Base-by-base conservation (phyloP, 2,797 vertebrate species). In the Etheostoma perlongum region DNA sequence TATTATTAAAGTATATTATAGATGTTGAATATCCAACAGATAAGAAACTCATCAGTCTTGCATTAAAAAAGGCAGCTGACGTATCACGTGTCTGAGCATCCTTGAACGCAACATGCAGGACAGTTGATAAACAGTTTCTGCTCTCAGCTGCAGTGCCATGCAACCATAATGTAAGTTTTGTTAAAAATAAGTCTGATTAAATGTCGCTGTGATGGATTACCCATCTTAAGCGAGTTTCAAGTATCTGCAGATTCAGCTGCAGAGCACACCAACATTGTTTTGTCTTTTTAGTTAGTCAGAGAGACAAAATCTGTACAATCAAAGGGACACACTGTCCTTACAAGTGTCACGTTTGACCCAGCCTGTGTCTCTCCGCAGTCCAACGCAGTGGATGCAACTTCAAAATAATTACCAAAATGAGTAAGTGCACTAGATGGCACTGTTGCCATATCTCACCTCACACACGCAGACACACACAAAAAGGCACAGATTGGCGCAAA, bases 371-470 rank as follows among this genome's bases (percentile, higher is more conserved):
- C 66, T 63, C 46, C 49, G 49, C 42, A 30, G 42, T 71, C 42
- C 25, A 18, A 60, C 53, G 66, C 68, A 69, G 13, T 10, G 25
- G 64, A 52, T 40, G 12, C 69, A 48, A 25, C 23, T 79, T 60
- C 19, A 48, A 51, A 69, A 36, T 23, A 44, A 62, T 53, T 49
- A 12, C 23, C 8, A 18, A 46, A 49, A 61, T 23, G 0, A 16
- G 2, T 63, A 1, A 18, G 15, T 70, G 42, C 92, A 92, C 84
- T 92, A 93, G 92, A 87, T 93, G 92, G 92, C 92, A 93, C 85
- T 93, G 85, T 92, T 92, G 91, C 59, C 82, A 69, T 90, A 74
- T 63, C 65, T 67, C 76, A 76, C 27, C 51, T 10, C 62, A 60
- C 46, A 46, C 67, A 51, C 42, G 49, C 59, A 58, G 25, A 52